These are phyloP conservation scores for Lytechinus pictus DNA, from an alignment of 35 echinoderm and acorn worm genomes.

Conservation along the genomic window DNA sequence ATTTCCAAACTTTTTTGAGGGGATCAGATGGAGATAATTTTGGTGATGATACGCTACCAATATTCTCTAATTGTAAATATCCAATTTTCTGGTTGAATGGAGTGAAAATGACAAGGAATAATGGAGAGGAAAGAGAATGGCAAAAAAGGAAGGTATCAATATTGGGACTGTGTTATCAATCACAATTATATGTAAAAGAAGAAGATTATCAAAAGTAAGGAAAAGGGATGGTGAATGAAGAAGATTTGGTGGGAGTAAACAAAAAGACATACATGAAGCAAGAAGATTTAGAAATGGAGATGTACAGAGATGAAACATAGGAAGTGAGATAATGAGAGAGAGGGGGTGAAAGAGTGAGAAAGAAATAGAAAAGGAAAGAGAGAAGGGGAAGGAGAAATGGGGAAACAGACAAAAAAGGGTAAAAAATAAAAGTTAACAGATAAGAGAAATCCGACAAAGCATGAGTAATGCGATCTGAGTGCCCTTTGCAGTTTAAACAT, in stretches of 20 bases:
- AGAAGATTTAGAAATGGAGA: neutral
- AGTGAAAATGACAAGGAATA: too few species aligned
- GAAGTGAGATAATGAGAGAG: neutral
- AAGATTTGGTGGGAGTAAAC: neutral
- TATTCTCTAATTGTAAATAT: too few species aligned
- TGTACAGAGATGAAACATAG: neutral
- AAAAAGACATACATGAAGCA: neutral
- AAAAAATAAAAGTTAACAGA: neutral
- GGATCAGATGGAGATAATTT: too few species aligned
- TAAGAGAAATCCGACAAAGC: neutral
- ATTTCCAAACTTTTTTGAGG: too few species aligned
- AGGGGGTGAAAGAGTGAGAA: neutral
- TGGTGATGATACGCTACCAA: too few species aligned
- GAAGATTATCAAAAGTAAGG: neutral
- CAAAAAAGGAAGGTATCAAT: too few species aligned
- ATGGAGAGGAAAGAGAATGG: too few species aligned
- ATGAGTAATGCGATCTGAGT: neutral
- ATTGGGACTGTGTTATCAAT: too few species aligned
- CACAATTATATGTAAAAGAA: neutral
- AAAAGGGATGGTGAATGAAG: too few species aligned
- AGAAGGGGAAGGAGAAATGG: neutral
- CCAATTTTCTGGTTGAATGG: too few species aligned
- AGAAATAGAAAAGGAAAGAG: neutral
- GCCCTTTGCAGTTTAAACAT: slow-evolving; percentile 18
- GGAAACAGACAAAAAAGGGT: neutral